phyloP scores from a whole-genome alignment of 1,140 invertebrate genomes.

The Leptestheria dahalacensis region DNA sequence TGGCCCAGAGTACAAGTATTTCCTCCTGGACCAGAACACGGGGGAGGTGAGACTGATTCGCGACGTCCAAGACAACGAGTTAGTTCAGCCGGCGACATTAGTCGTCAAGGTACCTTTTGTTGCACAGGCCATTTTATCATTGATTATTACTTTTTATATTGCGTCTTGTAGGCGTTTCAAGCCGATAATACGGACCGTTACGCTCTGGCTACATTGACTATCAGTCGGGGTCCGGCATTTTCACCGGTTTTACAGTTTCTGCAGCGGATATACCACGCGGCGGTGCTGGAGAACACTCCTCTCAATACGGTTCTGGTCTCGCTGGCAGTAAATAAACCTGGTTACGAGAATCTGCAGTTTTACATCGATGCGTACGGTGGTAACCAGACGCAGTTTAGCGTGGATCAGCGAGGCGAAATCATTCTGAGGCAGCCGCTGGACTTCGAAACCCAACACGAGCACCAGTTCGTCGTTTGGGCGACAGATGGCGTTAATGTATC shows the following conservation, averaged over 20 bases:
- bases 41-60: constrained; percentile 42
- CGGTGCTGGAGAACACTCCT: constrained; percentile 57
- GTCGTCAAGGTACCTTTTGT: constrained; percentile 44
- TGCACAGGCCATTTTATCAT: too few species aligned
- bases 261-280: constrained; percentile 51
- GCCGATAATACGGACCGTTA: constrained; percentile 75
- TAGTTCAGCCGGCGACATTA: constrained; percentile 50
- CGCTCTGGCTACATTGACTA: constrained; percentile 60
- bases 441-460: constrained; percentile 51
- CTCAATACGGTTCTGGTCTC: constrained; percentile 51
- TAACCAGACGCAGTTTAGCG: constrained; percentile 47
- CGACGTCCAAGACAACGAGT: constrained; percentile 41
- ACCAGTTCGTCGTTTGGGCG: constrained; percentile 56
- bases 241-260: constrained; percentile 43
- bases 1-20: constrained; percentile 31
- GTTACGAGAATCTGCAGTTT: constrained; percentile 38
- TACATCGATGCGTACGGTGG: constrained; percentile 43
- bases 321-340: constrained; percentile 41
- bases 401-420: constrained; percentile 62
- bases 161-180: constrained; percentile 51
- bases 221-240: constrained; percentile 35
- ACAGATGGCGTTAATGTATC: constrained; percentile 61
- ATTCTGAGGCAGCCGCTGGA: constrained; percentile 57
- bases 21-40: constrained; percentile 41
- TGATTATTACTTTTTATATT: constrained; percentile 10